Base-by-base conservation (phyloP, 2,797 vertebrate species). In the Sylvia borin region DNA sequence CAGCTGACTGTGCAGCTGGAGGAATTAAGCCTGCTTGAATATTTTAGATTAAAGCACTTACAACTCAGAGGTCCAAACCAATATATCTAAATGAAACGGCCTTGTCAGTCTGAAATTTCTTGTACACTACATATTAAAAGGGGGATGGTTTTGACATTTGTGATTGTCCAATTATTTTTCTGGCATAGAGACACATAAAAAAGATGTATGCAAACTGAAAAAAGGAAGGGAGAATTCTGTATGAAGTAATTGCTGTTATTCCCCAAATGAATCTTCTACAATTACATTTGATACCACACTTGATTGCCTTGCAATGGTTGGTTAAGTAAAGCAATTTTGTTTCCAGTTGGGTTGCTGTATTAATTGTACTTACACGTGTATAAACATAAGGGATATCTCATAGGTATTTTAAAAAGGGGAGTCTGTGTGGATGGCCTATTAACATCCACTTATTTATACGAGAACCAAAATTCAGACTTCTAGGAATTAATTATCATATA, bases 291-390 rank as follows among this genome's bases (percentile, higher is more conserved):
- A 96, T 97, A 93, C 95, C 84, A 93, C 73, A 85, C 96, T 97
- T 97, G 96, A 98, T 97, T 98, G 95, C 92, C 50, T 93, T 97
- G 97, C 78, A 95, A 97, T 97, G 97, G 97, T 97, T 98, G 97
- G 97, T 98, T 98, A 97, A 96, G 94, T 96, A 93, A 96, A 97
- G 88, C 92, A 98, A 97, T 98, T 98, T 97, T 92, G 53, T 97
- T 97, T 97, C 86, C 85, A 96, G 61, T 95, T 95, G 90, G 78
- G 90, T 93, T 88, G 85, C 85, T 65, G 85, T 95, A 95, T 98
- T 98, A 98, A 97, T 97, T 97, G 97, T 96, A 96, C 88, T 96
- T 97, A 97, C 95, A 97, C 93, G 94, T 97, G 92, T 97, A 97
- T 97, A 96, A 98, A 95, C 94, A 95, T 96, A 95, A 97, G 89